Percentiles rank a stretch among this genome's conserved stretches.
phyloP scores from a whole-genome alignment of 53 echinoderm and acorn worm species.

The Arbacia lixula region DNA sequence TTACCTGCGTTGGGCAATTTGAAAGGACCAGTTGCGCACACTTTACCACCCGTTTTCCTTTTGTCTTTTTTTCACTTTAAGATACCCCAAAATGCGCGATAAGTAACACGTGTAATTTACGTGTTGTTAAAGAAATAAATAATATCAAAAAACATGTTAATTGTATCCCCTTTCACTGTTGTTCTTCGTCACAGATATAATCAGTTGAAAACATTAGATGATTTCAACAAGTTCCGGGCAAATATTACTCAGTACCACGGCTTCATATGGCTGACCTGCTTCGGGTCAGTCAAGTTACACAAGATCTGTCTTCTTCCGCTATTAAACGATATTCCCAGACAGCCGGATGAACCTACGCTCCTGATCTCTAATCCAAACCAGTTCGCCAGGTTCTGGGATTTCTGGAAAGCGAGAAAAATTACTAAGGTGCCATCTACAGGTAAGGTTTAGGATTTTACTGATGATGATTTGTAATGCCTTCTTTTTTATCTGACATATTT shows the following conservation, averaged over 20 bases:
- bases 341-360: not conserved
- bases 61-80: no score
- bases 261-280: slow-evolving; percentile 38
- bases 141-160: no score
- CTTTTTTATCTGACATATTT: no score
- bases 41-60: no score
- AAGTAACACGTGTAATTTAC: no score
- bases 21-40: no score
- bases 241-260: slow-evolving; percentile 39
- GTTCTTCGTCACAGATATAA: slow-evolving; percentile 25
- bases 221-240: not conserved
- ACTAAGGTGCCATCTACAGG: slow-evolving; percentile 39
- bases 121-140: no score
- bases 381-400: slow-evolving; percentile 34
- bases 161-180: no score
- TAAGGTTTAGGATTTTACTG: no score
- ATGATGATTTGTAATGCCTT: no score
- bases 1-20: no score
- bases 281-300: slow-evolving; percentile 11
- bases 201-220: not conserved
- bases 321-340: not conserved
- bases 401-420: slow-evolving; percentile 32
- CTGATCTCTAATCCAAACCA: slow-evolving; percentile 17
- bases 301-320: slow-evolving; percentile 18
- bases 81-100: no score